Conservation (phyloP, 2,888 invertebrate genomes). For the Plutella xylostella region DNA sequence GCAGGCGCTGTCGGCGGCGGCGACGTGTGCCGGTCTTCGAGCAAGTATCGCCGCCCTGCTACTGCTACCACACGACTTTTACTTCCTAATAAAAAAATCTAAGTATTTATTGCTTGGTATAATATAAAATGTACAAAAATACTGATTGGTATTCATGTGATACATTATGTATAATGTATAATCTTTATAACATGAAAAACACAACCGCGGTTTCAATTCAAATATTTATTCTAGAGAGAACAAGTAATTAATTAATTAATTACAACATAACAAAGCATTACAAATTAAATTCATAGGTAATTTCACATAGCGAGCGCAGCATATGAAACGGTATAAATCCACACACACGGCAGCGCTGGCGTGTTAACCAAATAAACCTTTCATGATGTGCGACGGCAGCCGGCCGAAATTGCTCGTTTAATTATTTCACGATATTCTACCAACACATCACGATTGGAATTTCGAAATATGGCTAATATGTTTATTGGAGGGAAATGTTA, state of each 20-base stretch:
- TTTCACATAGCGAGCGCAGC: no score
- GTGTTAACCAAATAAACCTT: slow-evolving; percentile 32
- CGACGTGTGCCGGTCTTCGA: slow-evolving; percentile 31
- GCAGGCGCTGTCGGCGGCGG: slow-evolving; percentile 30
- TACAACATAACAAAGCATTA: no score
- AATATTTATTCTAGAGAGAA: no score
- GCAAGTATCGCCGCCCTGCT: no score
- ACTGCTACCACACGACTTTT: no score
- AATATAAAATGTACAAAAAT: no score
- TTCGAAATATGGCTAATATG: neutral
- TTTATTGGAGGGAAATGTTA: slow-evolving; percentile 1
- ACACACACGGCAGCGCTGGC: slow-evolving; percentile 17
- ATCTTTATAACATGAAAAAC: neutral
- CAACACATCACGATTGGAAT: slow-evolving; percentile 1
- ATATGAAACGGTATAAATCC: slow-evolving; percentile 23
- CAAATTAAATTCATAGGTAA: no score
- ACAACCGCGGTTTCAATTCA: neutral
- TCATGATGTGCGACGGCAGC: slow-evolving; percentile 29
- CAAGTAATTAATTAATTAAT: no score
- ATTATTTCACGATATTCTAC: slow-evolving; percentile 20
- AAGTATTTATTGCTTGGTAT: no score
- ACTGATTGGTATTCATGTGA: no score
- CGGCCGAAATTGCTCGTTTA: slow-evolving; percentile 28
- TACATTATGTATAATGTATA: no score
- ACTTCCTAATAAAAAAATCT: no score